Evolutionary conservation across 2,113 vertebrate genomes (phyloP).

Genomic region (Platichthys flesus): DNA sequence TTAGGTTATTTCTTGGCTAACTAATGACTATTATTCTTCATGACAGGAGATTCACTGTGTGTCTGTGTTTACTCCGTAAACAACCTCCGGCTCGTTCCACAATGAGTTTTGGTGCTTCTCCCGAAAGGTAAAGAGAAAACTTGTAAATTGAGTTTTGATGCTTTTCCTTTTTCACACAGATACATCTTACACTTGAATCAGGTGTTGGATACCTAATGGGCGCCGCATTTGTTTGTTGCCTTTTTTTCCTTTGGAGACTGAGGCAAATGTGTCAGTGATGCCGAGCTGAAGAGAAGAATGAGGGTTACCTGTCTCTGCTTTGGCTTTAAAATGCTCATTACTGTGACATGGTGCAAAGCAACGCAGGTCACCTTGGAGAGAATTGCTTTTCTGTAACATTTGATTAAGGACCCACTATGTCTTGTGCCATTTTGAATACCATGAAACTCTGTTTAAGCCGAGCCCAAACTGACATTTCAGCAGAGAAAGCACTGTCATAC

Average conservation of each 20-base stretch:
- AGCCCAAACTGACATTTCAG: constrained; percentile 60
- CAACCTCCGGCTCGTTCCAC: constrained; percentile 53
- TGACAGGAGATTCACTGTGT: constrained; percentile 52
- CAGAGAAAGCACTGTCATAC: constrained; percentile 51
- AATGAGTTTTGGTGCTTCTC: constrained; percentile 24
- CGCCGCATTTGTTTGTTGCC: constrained; percentile 27
- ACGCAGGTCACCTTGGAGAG: constrained; percentile 75
- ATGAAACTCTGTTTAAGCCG: constrained; percentile 54
- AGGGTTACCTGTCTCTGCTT: constrained; percentile 61
- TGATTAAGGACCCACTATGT: constrained; percentile 77
- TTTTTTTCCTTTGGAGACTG: neutral
- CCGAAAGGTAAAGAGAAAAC: neutral
- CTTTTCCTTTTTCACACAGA: neutral
- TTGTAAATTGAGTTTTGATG: constrained; percentile 2
- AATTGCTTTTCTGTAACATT: constrained; percentile 79
- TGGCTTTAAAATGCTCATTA: constrained; percentile 72
- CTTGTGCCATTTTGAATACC: constrained; percentile 76
- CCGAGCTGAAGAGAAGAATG: constrained; percentile 18
- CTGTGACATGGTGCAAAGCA: constrained; percentile 64
- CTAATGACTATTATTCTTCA: constrained; percentile 72
- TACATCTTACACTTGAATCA: neutral
- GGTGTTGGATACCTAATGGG: neutral
- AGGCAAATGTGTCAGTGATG: constrained; percentile 39
- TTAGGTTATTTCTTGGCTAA: constrained; percentile 74
- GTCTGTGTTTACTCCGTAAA: constrained; percentile 53